Percentiles rank a stretch among this genome's conserved stretches.
These are phyloP conservation scores for Ruditapes philippinarum DNA, from an alignment of 1,140 invertebrate species.

Conservation along the genomic window DNA sequence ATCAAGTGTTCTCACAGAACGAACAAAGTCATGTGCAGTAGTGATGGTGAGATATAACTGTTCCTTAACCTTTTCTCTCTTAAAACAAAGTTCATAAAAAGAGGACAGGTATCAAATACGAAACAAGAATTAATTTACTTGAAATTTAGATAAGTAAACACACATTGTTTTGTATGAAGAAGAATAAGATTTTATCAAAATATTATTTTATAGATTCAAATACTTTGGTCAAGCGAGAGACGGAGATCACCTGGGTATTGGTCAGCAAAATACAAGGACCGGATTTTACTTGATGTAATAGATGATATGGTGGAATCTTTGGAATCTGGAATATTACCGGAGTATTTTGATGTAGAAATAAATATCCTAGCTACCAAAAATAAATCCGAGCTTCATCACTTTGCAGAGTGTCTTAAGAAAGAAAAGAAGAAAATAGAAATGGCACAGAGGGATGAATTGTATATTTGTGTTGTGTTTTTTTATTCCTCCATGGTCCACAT, in stretches of 20 bases:
- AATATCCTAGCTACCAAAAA: background rate
- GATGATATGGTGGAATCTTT: conserved; percentile 12
- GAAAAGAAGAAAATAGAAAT: background rate
- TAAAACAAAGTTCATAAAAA: too few relatives aligned
- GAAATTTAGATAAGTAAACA: too few relatives aligned
- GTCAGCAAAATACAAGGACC: conserved; percentile 7
- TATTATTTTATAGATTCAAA: background rate
- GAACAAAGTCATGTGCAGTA: too few relatives aligned
- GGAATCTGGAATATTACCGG: background rate
- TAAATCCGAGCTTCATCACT: background rate
- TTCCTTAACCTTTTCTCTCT: too few relatives aligned
- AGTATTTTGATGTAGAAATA: background rate
- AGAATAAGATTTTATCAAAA: too few relatives aligned
- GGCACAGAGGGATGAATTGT: conserved; percentile 9
- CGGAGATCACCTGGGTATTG: background rate
- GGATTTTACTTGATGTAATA: background rate
- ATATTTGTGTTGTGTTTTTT: too few relatives aligned
- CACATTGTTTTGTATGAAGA: too few relatives aligned
- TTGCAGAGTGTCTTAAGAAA: background rate
- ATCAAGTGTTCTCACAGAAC: too few relatives aligned
- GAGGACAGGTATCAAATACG: too few relatives aligned
- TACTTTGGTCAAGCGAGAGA: conserved; percentile 13
- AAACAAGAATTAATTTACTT: too few relatives aligned
- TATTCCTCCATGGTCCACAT: too few relatives aligned
- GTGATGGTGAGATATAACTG: too few relatives aligned